Base-by-base conservation (phyloP, 2,113 vertebrate genomes). In the Taurulus bubalis region DNA sequence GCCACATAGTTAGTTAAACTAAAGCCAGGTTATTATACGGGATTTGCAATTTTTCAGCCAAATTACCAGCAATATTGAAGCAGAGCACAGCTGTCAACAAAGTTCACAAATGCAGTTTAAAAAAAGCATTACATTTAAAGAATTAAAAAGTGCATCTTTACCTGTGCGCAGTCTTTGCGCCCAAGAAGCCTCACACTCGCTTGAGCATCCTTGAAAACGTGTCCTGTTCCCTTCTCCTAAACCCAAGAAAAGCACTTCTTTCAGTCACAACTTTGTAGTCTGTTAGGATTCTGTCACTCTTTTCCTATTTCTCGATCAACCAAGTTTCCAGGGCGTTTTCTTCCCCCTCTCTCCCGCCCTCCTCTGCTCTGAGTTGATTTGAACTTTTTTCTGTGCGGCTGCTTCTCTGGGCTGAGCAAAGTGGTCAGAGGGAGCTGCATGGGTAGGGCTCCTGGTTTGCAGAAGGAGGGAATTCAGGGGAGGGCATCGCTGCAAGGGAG, bases 141-240 rank as follows among this genome's bases (percentile, higher is more conserved):
- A 9, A 20, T 73, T 8, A 65, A 60, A 66, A 70, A 32, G 12
- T 26, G 20, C 51, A 42, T 67, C 38, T 88, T 86, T 94, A 95
- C 95, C 94, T 95, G 87, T 78, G 90, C 89, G 91, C 92, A 93
- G 78, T 47, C 77, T 79, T 60, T 80, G 92, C 93, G 90, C 91
- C 74, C 71, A 68, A 85, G 90, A 91, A 90, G 80, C 77, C 93
- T 94, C 89, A 94, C 86, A 72, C 80, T 81, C 81, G 82, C 92
- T 82, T 89, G 92, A 94, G 95, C 95, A 96, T 96, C 94, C 91
- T 95, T 82, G 83, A 88, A 89, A 91, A 87, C 82, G 55, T 76
- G 87, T 85, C 79, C 83, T 86, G 89, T 90, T 82, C 60, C 64
- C 75, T 78, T 93, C 87, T 89, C 80, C 93, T 58, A 90, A 88